These are phyloP conservation scores for Chalcosyrphus nemorum DNA, from an alignment of 2,888 invertebrate genomes.

Conservation along the genomic window DNA sequence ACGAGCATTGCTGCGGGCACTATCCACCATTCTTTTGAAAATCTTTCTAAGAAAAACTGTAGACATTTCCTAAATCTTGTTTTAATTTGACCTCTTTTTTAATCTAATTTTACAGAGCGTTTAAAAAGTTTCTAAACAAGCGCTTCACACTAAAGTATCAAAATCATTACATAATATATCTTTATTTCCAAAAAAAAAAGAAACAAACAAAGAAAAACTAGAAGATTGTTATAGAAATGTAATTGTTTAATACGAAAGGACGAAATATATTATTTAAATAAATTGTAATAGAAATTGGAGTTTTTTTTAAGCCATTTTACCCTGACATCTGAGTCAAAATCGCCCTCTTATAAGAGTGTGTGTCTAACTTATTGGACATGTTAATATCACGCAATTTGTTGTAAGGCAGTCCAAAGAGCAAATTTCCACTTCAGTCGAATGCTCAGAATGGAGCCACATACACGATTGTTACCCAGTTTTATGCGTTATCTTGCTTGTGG, in stretches of 20 bases:
- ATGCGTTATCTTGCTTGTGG: no score
- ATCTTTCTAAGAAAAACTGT: constrained; percentile 51
- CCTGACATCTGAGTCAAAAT: no score
- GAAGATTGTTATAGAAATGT: constrained; percentile 55
- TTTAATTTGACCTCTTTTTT: constrained; percentile 6
- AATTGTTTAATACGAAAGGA: constrained; percentile 50
- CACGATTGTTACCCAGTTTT: no score
- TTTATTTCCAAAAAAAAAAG: constrained; percentile 26
- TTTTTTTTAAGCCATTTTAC: no score
- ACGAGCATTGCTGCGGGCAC: constrained; percentile 5
- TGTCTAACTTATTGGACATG: no score
- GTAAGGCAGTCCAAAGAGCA: no score
- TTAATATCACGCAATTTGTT: no score
- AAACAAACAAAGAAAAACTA: no score
- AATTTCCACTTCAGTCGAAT: no score
- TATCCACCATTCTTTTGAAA: constrained; percentile 40
- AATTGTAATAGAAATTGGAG: neutral
- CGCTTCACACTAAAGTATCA: neutral
- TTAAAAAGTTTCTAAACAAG: no score
- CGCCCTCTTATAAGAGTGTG: no score
- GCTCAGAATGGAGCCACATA: no score
- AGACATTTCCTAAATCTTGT: constrained; percentile 61
- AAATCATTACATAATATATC: constrained; percentile 7
- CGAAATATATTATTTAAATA: constrained; percentile 58
- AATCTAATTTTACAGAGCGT: neutral